Base-by-base conservation (phyloP, 2,113 vertebrate species). In the Atrichornis clamosus region DNA sequence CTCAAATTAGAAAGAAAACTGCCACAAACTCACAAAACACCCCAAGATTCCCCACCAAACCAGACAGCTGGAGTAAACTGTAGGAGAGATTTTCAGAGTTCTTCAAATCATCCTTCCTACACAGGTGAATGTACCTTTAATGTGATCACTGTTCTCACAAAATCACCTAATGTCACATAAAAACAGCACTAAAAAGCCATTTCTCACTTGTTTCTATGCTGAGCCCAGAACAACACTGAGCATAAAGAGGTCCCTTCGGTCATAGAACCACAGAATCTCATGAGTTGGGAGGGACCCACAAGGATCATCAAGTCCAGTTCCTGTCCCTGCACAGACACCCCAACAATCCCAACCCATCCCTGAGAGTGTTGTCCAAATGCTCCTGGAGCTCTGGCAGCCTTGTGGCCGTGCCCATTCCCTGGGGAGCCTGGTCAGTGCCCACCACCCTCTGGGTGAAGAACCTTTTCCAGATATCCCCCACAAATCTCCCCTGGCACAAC, bases 301-400 rank as follows among this genome's bases (percentile, higher is more conserved):
- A 27, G 50, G 32, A 47, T 33, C 10, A 4, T 1, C 5, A 6
- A 64, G 20, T 49, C 32, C 41, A 64, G 7, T 3, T 6, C 41
- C 24, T 7, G 9, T 6, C 23, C 42, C 35, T 64, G 35, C 35
- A 2, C 26, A 79, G 16, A 42, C 20, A 1, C 4, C 7, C 11
- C 41, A 64, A 6, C 22, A 63, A 12, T 5, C 13, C n/a, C 58
- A 35, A 2, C 35, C 16, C 82, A 74, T 9, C 24, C 42, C 50
- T 73, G 49, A 17, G 0, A 64, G 75, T 0, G 0, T 0, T 49
- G 21, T 2, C 49, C 67, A 32, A 72, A 49, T 0, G 0, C 21
- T 42, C 32, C 67, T 49, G 56, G 35, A 64, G 35, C 67, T 73
- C 49, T 33, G 42, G 50, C 49, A 80, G 41, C 35, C 65, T 63